Conservation (phyloP, 1,140 invertebrate genomes). For the Drosophila truncata region DNA sequence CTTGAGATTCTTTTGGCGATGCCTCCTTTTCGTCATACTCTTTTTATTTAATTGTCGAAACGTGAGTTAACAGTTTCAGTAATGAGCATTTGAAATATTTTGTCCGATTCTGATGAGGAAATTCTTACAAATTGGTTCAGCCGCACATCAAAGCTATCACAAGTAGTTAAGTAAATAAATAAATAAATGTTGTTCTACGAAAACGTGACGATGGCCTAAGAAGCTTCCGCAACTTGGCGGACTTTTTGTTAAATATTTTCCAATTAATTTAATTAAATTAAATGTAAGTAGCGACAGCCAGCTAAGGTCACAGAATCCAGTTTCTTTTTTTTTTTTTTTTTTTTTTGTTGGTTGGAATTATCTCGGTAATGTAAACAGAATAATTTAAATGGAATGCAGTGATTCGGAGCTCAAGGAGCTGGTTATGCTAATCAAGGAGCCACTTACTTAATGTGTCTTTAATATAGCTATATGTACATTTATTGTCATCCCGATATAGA, state of each 20-base stretch:
- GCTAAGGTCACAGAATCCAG: constrained; percentile 46
- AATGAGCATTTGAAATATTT: constrained; percentile 68
- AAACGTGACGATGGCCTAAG: constrained; percentile 37
- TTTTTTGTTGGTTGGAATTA: constrained; percentile 9
- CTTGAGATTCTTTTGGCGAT: constrained; percentile 67
- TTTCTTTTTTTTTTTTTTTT: constrained; percentile 25
- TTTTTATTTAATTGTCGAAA: constrained; percentile 69
- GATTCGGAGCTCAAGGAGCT: constrained; percentile 38
- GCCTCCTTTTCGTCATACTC: constrained; percentile 22
- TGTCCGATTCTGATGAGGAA: constrained; percentile 64
- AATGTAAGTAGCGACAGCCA: constrained; percentile 41
- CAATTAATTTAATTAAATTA: constrained; percentile 51
- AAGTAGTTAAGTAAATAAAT: constrained; percentile 54
- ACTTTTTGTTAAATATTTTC: constrained; percentile 14
- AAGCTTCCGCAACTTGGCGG: constrained; percentile 49
- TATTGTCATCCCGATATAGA: constrained; percentile 60
- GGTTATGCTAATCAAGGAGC: constrained; percentile 58
- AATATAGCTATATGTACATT: constrained; percentile 17
- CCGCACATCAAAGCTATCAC: constrained; percentile 21
- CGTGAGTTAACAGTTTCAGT: constrained; percentile 77
- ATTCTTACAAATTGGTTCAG: constrained; percentile 73
- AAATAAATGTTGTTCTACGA: constrained; percentile 55
- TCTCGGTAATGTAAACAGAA: constrained; percentile 53
- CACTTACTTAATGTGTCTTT: constrained; percentile 19
- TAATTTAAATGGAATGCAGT: constrained; percentile 50